These are phyloP conservation scores for Microctenopoma lineatum DNA, from an alignment of 2,797 vertebrate species.

Conservation along the genomic window DNA sequence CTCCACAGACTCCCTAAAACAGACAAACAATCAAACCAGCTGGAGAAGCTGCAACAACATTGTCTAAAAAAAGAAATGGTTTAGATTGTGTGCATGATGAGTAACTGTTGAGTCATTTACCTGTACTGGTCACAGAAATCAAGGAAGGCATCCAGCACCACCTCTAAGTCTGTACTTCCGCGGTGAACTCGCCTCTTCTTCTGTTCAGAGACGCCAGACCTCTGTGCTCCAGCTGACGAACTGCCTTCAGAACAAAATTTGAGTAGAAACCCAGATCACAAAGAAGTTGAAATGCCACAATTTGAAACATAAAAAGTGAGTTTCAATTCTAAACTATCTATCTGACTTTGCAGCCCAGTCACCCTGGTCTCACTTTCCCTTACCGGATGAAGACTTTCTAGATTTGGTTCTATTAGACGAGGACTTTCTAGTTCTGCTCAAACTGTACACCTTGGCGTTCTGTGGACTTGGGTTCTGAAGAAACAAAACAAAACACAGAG, in stretches of 20 bases:
- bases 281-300: too few relatives aligned
- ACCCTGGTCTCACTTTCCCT: background rate
- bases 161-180: slow-evolving; percentile 47
- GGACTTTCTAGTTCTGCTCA: slow-evolving; percentile 22
- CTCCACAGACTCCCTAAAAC: slow-evolving; percentile 63
- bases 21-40: background rate
- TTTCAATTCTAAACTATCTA: background rate
- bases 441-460: background rate
- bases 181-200: background rate
- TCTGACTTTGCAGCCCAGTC: background rate
- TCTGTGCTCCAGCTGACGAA: background rate
- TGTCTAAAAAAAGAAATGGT: too few relatives aligned
- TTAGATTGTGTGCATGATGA: too few relatives aligned
- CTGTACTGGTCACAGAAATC: slow-evolving; percentile 68
- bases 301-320: background rate
- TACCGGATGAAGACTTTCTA: slow-evolving; percentile 32
- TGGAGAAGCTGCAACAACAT: background rate
- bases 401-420: background rate
- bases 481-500: background rate
- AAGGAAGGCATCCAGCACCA: slow-evolving; percentile 65
- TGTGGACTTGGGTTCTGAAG: slow-evolving; percentile 58
- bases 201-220: background rate
- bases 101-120: slow-evolving; percentile 41
- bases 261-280: background rate
- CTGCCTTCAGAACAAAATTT: slow-evolving; percentile 20